Conservation (phyloP, 1,140 invertebrate species). For the Diachasmimorpha longicaudata region DNA sequence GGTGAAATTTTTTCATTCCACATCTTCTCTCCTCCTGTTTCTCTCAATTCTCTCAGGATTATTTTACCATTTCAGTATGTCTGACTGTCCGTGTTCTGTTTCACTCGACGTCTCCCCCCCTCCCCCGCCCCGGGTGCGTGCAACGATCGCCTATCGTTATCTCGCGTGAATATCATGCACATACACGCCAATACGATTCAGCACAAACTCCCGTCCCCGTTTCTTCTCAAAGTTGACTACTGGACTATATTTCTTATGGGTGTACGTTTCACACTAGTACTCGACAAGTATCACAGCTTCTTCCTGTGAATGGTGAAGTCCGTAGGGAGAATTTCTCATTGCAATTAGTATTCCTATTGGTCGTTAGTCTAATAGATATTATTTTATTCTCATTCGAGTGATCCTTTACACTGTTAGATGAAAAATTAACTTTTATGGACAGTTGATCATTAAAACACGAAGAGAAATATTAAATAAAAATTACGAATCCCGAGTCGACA, state of each 20-base stretch:
- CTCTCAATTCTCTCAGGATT: not conserved
- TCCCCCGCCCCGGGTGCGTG: too few species aligned
- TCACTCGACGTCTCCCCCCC: slow-evolving; percentile 7
- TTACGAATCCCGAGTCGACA: too few species aligned
- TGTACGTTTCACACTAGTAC: not conserved
- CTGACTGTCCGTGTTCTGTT: slow-evolving; percentile 3
- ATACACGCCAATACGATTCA: not conserved
- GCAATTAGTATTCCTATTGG: slow-evolving; percentile 32
- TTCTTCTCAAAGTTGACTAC: not conserved
- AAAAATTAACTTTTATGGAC: too few species aligned
- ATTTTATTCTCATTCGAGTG: too few species aligned
- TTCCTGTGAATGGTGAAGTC: slow-evolving; percentile 17
- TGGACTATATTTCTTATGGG: not conserved
- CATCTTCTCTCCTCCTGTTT: not conserved
- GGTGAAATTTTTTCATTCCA: not conserved
- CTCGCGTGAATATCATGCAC: slow-evolving; percentile 18
- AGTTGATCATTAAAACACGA: too few species aligned
- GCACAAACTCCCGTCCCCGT: not conserved
- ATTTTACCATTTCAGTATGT: not conserved
- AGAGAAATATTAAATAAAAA: too few species aligned
- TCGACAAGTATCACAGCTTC: slow-evolving; percentile 25
- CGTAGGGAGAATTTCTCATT: slow-evolving; percentile 31
- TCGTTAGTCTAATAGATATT: not conserved
- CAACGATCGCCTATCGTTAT: slow-evolving; percentile 26
- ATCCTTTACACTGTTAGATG: too few species aligned